Base-by-base conservation (phyloP, 2,797 vertebrate genomes). In the Coracias cyanogaster region DNA sequence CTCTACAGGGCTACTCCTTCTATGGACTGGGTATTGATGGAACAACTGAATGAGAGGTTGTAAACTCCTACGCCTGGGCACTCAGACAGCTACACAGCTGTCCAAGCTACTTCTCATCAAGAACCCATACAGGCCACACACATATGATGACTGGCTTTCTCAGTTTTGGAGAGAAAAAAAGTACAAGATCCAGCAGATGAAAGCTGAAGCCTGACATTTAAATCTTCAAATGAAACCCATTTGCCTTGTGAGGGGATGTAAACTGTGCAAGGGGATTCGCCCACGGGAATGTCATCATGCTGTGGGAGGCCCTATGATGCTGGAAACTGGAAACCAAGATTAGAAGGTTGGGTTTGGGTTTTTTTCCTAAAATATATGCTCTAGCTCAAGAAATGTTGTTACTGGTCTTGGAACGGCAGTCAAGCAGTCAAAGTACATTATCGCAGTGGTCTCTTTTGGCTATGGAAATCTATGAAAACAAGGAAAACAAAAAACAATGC, bases 281-380 rank as follows among this genome's bases (percentile, higher is more conserved):
- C 78, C 81, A 71, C 0, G 1, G 66, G 70, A 89, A 93, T 9
- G 9, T 76, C 72, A 89, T 71, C 28, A 7, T 92, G 78, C 86
- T 87, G 86, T 93, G 94, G 92, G 95, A 95, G 89, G 92, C 82
- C 92, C 48, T 95, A 78, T 86, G 51, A 87, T 88, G 85, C 67
- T 95, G 88, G 83, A 82, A 94, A 94, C 64, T 74, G 81, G 57
- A 97, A 97, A 96, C 96, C 91, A 94, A 95, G 95, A 96, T 96
- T 96, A 96, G 90, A 96, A 95, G 86, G 81, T 91, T 95, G 57
- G 96, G 74, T 93, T 96, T 87, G 71, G 7, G 7, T 25, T 55
- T 49, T 77, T 88, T 94, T 82, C 82, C 83, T 77, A 96, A 96
- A 96, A 95, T 94, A 93, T 17, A 90, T 87, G 46, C 90, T 92